Base-by-base conservation (phyloP, 2,888 invertebrate species). In the Tryphoninae sp. region DNA sequence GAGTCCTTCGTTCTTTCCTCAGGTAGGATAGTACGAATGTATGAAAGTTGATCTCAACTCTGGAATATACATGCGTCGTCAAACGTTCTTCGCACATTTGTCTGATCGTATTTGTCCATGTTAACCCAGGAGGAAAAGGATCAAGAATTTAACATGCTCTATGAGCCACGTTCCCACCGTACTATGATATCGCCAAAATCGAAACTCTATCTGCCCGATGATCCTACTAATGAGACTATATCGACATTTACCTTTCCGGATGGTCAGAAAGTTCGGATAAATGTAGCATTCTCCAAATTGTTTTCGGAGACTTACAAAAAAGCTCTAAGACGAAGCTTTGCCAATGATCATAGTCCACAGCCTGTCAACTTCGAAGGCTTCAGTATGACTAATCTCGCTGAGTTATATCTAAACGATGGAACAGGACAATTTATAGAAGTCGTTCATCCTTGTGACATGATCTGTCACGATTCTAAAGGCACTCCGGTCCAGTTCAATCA, bases 401-500 rank as follows among this genome's bases (percentile, higher is more conserved):
- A 85, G 61, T 71, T 86, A 26, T 84, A 80, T 73, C 62, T 82
- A 62, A 68, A 80, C 68, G 83, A 86, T 77, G 80, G 84, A 67
- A 65, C 65, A 22, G 33, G 68, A 49, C 26, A 67, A 64, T 83
- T 83, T 69, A 80, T 81, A 22, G 83, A 84, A 74, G 72, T 86
- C 22, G 77, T 82, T 61, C 86, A 86, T 84, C 86, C 84, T 19
- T 86, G 86, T 62, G 85, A 86, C 74, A 84, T 84, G 85, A 77
- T 85, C 59, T 84, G 86, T 74, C 84, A 86, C 61, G 86, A 86
- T 73, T 81, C 82, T 19, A 74, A 80, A 78, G 84, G 81, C 58
- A 84, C 80, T 45, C 61, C 84, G 13, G 84, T 87, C 55, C 85
- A 85, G 72, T 84, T 85, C 77, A 81, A 77, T 78, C 86, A 83